These are phyloP conservation scores for Halocynthia aurantium DNA, from an alignment of 23 tunicate genomes.

Conservation along the genomic window DNA sequence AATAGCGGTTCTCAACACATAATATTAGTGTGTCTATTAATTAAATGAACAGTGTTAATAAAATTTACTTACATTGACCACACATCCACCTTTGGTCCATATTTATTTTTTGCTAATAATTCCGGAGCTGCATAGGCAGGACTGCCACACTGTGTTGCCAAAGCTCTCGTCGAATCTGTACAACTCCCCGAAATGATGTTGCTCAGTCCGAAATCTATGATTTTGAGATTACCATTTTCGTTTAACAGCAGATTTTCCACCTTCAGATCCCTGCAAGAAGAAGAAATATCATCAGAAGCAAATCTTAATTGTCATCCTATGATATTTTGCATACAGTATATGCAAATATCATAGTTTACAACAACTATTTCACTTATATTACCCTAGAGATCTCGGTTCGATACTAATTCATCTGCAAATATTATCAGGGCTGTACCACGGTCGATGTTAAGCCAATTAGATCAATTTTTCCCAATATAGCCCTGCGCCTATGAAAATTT, in stretches of 20 bases:
- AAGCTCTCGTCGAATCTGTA: constrained; percentile 31
- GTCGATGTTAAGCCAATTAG: no score
- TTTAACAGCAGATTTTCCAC: constrained; percentile 95
- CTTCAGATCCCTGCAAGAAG: constrained; percentile 76
- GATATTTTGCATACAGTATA: no score
- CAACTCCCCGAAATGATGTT: constrained; percentile 24
- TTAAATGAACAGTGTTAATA: background rate
- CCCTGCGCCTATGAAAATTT: no score
- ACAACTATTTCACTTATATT: no score
- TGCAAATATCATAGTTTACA: no score
- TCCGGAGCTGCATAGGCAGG: constrained; percentile 99
- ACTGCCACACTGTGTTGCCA: constrained; percentile 91
- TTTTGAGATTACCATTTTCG: constrained; percentile 67
- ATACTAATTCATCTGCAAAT: no score
- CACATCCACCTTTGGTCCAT: constrained; percentile 99
- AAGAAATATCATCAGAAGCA: no score
- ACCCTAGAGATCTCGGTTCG: no score
- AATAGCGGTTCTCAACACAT: background rate
- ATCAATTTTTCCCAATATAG: no score
- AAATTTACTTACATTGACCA: constrained; percentile 95
- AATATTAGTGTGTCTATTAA: no score
- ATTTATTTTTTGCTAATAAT: constrained; percentile 67
- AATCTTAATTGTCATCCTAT: no score
- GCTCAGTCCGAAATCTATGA: constrained; percentile 98
- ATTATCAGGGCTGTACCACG: no score